Percentiles rank a stretch among this genome's conserved stretches.
Conservation (phyloP, 2,113 vertebrate species). For the Onychorhynchus coronatus region DNA sequence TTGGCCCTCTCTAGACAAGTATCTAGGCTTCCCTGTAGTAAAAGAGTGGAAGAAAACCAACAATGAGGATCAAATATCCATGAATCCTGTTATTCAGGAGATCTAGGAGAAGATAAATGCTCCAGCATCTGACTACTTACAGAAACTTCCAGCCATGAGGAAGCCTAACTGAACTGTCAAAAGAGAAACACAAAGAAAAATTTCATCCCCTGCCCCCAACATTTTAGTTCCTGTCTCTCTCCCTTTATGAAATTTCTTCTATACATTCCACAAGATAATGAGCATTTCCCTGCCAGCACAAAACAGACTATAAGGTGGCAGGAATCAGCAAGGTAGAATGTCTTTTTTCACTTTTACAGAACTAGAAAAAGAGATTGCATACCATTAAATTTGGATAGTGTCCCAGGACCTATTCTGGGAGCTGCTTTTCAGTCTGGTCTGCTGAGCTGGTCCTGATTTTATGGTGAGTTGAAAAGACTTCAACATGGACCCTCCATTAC, state of each 20-base stretch:
- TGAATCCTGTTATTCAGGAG: not conserved
- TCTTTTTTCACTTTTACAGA: not conserved
- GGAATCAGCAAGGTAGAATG: not conserved
- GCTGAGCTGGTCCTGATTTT: not conserved
- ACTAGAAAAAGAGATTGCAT: not conserved
- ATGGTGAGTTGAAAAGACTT: not conserved
- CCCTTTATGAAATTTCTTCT: not conserved
- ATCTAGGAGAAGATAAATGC: not conserved
- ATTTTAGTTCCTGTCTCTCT: not conserved
- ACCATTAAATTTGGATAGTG: not conserved
- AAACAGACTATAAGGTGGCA: not conserved
- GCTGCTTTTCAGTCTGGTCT: not conserved
- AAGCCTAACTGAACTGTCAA: not conserved
- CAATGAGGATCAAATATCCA: not conserved
- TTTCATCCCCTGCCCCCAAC: accelerated
- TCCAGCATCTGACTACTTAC: not conserved
- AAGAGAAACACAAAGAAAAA: not conserved
- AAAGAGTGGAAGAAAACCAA: not conserved
- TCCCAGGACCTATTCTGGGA: not conserved
- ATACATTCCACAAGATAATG: not conserved
- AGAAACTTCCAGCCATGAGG: not conserved
- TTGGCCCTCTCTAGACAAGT: not conserved
- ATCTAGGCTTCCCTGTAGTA: not conserved
- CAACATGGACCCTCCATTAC: not conserved
- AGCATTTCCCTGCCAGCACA: not conserved